A percentile compares a stretch with the other conserved stretches of the same genome.
phyloP scores from a whole-genome alignment of 2,113 vertebrate species.

The Ondatra zibethicus region DNA sequence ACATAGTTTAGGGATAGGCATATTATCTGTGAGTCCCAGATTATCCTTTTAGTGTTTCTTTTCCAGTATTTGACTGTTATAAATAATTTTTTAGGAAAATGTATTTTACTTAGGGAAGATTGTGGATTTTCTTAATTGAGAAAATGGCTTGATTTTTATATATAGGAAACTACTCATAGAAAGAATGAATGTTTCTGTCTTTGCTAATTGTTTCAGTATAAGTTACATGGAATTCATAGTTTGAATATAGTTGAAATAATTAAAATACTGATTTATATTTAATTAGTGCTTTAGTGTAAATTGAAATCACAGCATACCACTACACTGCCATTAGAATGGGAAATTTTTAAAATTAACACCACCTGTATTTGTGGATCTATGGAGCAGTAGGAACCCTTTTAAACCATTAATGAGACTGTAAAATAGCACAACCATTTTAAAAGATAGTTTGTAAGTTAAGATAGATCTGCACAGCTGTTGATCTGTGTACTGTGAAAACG shows the following conservation, averaged over 20 bases:
- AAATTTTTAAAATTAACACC: constrained; percentile 42
- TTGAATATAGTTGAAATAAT: constrained; percentile 57
- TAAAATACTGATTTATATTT: constrained; percentile 20
- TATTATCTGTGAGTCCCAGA: not conserved
- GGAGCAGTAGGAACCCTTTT: not conserved
- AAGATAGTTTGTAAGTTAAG: not conserved
- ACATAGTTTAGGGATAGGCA: not conserved
- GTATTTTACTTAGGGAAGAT: constrained; percentile 4
- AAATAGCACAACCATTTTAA: constrained; percentile 23
- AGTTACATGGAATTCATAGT: constrained; percentile 50
- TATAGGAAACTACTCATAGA: not conserved
- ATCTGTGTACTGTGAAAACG: not conserved
- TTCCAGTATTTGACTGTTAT: not conserved
- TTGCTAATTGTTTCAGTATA: constrained; percentile 52
- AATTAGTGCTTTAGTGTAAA: constrained; percentile 47
- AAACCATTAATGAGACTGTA: not conserved
- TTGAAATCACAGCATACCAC: constrained; percentile 19
- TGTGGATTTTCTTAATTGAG: not conserved
- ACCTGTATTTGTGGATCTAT: not conserved
- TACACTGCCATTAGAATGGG: not conserved
- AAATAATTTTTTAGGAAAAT: constrained; percentile 18
- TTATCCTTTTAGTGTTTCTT: not conserved
- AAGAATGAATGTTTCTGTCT: not conserved
- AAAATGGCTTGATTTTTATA: not conserved
- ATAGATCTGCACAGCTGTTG: not conserved